Percentiles rank a stretch among this genome's conserved stretches.
These are phyloP conservation scores for Enteromius anoplus DNA, from an alignment of 2,797 vertebrate genomes.

Conservation along the genomic window DNA sequence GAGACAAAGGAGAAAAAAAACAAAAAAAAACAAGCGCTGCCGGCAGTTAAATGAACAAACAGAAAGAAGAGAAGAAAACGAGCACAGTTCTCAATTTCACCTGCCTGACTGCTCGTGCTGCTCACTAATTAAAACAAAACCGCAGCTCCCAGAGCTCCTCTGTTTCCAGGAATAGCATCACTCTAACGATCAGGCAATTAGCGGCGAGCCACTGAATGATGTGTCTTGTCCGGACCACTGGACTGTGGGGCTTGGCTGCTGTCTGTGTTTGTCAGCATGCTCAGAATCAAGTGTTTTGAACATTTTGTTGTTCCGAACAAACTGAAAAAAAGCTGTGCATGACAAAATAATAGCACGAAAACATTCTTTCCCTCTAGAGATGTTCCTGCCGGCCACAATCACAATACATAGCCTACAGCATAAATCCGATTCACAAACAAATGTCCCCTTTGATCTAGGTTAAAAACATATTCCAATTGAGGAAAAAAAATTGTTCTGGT, in stretches of 20 bases:
- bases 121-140: conserved; percentile 65
- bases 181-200: conserved; percentile 53
- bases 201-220: conserved; percentile 40
- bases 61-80: conserved; percentile 38
- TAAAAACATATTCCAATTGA: background rate
- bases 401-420: background rate
- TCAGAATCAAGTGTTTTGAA: background rate
- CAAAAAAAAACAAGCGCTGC: conserved; percentile 9
- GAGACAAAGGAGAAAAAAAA: conserved; percentile 20
- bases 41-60: conserved; percentile 43
- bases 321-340: background rate
- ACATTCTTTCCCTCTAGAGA: background rate
- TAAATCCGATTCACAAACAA: background rate
- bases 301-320: background rate
- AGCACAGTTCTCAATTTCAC: conserved; percentile 51
- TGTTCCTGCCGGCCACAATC: no score
- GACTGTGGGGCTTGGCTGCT: conserved; percentile 13
- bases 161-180: conserved; percentile 55
- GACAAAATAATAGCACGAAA: background rate
- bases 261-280: background rate
- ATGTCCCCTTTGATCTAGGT: background rate
- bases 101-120: conserved; percentile 51
- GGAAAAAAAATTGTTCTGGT: background rate
- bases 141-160: conserved; percentile 34
- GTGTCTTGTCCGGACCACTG: conserved; percentile 31